Conservation (phyloP, 2,888 invertebrate genomes). For the Orchesella flavescens region DNA sequence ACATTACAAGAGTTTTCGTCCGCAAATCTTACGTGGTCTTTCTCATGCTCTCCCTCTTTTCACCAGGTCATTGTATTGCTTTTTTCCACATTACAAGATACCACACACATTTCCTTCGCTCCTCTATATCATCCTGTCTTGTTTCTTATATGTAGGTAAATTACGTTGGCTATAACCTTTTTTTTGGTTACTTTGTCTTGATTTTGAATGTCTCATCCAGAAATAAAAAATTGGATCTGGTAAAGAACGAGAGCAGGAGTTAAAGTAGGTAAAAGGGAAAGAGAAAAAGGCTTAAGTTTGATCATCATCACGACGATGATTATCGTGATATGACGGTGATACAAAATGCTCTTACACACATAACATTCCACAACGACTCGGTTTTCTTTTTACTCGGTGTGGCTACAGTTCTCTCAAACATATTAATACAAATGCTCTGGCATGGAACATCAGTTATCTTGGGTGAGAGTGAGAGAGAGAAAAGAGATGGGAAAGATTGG, state of each 20-base stretch:
- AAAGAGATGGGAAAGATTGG: background rate
- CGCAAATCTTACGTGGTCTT: slow-evolving; percentile 61
- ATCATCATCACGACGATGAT: background rate
- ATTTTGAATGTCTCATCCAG: background rate
- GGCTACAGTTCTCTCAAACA: no score
- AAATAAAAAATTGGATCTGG: no score
- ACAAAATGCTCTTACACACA: no score
- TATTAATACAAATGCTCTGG: background rate
- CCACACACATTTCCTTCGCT: background rate
- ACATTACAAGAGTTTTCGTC: slow-evolving; percentile 69
- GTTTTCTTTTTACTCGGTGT: no score
- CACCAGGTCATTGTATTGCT: slow-evolving; percentile 42
- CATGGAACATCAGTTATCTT: background rate
- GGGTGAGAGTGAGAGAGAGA: background rate
- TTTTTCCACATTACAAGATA: slow-evolving; percentile 1
- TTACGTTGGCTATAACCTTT: background rate
- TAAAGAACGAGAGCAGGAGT: no score
- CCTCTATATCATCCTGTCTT: background rate
- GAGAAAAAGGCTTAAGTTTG: background rate
- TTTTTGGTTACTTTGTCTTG: background rate
- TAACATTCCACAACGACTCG: no score
- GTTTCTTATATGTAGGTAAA: background rate
- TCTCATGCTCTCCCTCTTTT: slow-evolving; percentile 19
- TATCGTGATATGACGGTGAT: no score
- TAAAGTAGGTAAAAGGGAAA: no score